Base-by-base conservation (phyloP, 2,797 vertebrate species). In the Bradypus variegatus region DNA sequence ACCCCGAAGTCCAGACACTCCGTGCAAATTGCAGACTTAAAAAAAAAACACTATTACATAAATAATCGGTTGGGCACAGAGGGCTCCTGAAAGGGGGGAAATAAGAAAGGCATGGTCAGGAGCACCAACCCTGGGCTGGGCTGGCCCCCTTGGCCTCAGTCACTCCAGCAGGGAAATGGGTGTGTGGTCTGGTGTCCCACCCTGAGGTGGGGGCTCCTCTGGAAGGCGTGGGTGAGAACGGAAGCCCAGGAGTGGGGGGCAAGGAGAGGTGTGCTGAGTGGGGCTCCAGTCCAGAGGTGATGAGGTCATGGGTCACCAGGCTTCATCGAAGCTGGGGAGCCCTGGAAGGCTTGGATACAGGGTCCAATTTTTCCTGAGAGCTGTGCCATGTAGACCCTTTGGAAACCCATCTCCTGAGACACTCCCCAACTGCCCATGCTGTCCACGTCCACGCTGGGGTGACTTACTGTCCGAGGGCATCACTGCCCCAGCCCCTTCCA, bases 71-170 rank as follows among this genome's bases (percentile, higher is more conserved):
- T 16, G 89, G 72, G 50, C 93, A 89, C 0, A 6, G 55, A 69
- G 65, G 65, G 87, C 85, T 94, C 87, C 91, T 84, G 76, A 89
- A 86, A 86, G 76, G 60, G 29, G 89, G 58, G 72, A 78, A 76
- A 86, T 83, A 95, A 93, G 88, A 90, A 72, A 94, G 85, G 93
- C 3, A 72, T 87, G 90, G 90, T 50, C 82, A 62, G 36, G 21
- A 73, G 78, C 5, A 3, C 33, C 15, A 7, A 45, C 8, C 48
- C 16, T 4, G 41, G 12, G 50, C 62, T 14, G 27, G 41, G 82
- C 72, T 45, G 41, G 41, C 50, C 29, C 4, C 50, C 31, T 67
- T 15, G 4, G 83, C 62, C 72, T 92, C 82, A 41, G 88, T 62
- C 58, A 41, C 31, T 83, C 62, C 65, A 67, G 27, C 73, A 41